Base-by-base conservation (phyloP, 2,797 vertebrate species). In the Clarias fuscus region DNA sequence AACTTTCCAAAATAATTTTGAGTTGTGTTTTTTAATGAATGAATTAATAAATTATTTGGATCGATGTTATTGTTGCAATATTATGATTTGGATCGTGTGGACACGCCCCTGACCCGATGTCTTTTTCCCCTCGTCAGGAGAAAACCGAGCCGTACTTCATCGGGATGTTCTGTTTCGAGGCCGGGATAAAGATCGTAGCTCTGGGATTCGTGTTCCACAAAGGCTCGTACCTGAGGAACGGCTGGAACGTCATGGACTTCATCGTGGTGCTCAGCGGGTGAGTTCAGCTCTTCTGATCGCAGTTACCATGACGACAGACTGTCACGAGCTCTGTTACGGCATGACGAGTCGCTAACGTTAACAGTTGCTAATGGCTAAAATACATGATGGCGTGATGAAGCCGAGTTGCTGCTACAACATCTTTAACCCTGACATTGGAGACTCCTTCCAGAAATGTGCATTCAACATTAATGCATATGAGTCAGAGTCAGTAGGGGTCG, bases 201-300 rank as follows among this genome's bases (percentile, higher is more conserved):
- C 93, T 99, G 90, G 98, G 98, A 33, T 98, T 99, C 2, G 98
- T 97, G 70, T 99, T 99, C 93, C 98, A 99, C 92, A 99, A 99
- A 94, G 98, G 98, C 65, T 99, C 98, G 0, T 99, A 99, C 93
- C 96, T 99, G 88, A 96, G 98, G 88, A 99, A 98, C 0, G 98
- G 98, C 87, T 99, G 98, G 98, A 99, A 99, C 2, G 96, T 99
- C 91, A 99, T 99, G 98, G 98, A 99, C 93, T 99, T 99, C 94
- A 99, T 99, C 0, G 98, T 99, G 89, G 98, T 99, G 86, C 97
- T 99, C 91, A 99, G 98, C 0, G 98, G 98, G 98, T 99, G 93
- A 98, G 98, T 96, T 5, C 7, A 22, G 33, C 40, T 33, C 59
- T n/a, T 7, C 15, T 53, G 10, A 27, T n/a, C 15, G 1, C 22